Conservation (phyloP, 2,888 invertebrate species). For the Archaeoteleia sp. region DNA sequence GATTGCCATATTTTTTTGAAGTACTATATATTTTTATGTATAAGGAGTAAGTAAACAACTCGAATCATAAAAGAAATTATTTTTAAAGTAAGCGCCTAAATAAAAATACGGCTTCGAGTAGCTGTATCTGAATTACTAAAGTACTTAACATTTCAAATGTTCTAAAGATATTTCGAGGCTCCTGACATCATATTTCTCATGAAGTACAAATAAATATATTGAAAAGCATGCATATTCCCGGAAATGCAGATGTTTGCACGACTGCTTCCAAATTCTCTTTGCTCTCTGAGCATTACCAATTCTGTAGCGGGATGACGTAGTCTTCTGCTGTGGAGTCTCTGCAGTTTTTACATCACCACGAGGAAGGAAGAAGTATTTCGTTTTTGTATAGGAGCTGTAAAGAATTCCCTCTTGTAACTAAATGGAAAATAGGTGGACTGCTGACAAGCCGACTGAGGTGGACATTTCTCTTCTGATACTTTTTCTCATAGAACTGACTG, state of each 20-base stretch:
- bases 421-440: slow-evolving; percentile 41
- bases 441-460: slow-evolving; percentile 28
- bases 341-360: slow-evolving; percentile 40
- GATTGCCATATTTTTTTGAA: too few relatives aligned
- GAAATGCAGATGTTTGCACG: slow-evolving; percentile 28
- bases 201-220: slow-evolving; percentile 34
- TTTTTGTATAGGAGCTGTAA: slow-evolving; percentile 34
- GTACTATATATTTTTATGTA: too few relatives aligned
- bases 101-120: too few relatives aligned
- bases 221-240: slow-evolving; percentile 34
- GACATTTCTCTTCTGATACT: slow-evolving; percentile 28
- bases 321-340: slow-evolving; percentile 28
- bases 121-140: slow-evolving; percentile 14
- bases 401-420: slow-evolving; percentile 44
- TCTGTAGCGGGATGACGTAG: slow-evolving; percentile 35
- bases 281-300: slow-evolving; percentile 37
- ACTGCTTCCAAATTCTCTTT: slow-evolving; percentile 35
- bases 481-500: slow-evolving; percentile 16
- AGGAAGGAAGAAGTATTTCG: slow-evolving; percentile 41
- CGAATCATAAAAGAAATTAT: too few relatives aligned
- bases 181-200: slow-evolving; percentile 23
- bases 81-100: too few relatives aligned
- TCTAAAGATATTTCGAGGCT: slow-evolving; percentile 27
- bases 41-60: too few relatives aligned
- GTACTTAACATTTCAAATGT: slow-evolving; percentile 26